Evolutionary conservation across 1,140 invertebrate species (phyloP), one percentile per base, ranked within the genome.

Genomic region (Zaprionus ornatus): DNA sequence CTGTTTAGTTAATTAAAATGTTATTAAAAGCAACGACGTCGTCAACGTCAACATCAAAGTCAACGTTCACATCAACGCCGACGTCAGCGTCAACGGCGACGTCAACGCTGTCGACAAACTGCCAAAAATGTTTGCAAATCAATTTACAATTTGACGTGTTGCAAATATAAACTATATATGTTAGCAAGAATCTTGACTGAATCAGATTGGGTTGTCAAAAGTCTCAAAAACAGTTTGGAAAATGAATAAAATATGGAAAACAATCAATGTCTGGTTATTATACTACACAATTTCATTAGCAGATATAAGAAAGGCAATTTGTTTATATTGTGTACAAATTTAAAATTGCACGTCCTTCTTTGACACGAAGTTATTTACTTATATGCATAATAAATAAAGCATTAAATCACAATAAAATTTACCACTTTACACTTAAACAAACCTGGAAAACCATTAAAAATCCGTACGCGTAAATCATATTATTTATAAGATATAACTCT

Each of bases 1-100:
- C 10, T 56, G 73, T 73, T 74, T 65, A 61, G 54, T 78, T 84
- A 80, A 88, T 84, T 88, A 73, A 80, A 80, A 88, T 78, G 56
- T 78, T 80, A 84, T 78, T 72, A 77, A 80, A 74, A 69, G 27
- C 77, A 25, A 54, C 73, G 68, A 59, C 63, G 55, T 74, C 62
- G 13, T 37, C 57, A 52, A 50, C 40, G 19, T 32, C 48, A 32
- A 59, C 25, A 19, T 50, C 45, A 40, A 40, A 40, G 45, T 21
- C 45, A 37, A 37, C 48, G 50, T 74, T 57, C 62, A 70, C 50
- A 37, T 56, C 63, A 67, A 45, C 63, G 25, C 9, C 19, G 15
- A 23, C 45, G 45, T 50, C 45, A 23, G 19, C 12, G 45, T 12
- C 45, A 23, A 50, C 12, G 17, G 42, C 42, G n/a, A 48, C 42